These are phyloP conservation scores for Proteles cristata DNA, from an alignment of 2,113 vertebrate species.

Conservation along the genomic window DNA sequence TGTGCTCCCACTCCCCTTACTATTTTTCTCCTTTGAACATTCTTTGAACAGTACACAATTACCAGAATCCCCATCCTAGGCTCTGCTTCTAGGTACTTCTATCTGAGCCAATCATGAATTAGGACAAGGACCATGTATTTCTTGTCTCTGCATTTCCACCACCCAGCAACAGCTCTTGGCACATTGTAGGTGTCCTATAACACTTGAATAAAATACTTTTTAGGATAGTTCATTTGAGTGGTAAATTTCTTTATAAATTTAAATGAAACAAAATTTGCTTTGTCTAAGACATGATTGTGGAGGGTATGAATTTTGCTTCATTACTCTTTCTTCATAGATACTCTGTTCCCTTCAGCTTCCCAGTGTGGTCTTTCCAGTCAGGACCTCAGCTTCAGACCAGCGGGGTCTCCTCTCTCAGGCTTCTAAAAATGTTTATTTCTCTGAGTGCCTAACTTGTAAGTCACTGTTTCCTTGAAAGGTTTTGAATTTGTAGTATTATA, in stretches of 20 bases:
- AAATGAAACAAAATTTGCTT: not conserved
- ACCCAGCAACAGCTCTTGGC: not conserved
- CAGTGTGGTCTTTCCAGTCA: not conserved
- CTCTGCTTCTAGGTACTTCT: not conserved
- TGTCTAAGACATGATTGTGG: not conserved
- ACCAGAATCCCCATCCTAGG: not conserved
- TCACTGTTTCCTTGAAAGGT: not conserved
- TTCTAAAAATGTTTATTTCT: not conserved
- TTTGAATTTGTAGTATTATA: not conserved
- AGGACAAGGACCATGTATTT: not conserved
- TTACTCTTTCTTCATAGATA: not conserved
- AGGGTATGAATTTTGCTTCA: not conserved
- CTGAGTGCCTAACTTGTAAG: not conserved
- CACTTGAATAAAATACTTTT: not conserved
- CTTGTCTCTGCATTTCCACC: not conserved
- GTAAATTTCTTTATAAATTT: not conserved
- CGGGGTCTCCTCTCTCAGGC: not conserved
- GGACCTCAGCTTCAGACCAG: not conserved
- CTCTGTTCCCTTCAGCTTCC: not conserved
- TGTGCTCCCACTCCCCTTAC: not conserved
- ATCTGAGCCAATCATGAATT: not conserved
- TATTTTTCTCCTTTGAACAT: not conserved
- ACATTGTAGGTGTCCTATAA: not conserved
- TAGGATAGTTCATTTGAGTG: not conserved
- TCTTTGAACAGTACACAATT: not conserved